phyloP scores from a whole-genome alignment of 1,140 invertebrate species.

The Tribolium madens region DNA sequence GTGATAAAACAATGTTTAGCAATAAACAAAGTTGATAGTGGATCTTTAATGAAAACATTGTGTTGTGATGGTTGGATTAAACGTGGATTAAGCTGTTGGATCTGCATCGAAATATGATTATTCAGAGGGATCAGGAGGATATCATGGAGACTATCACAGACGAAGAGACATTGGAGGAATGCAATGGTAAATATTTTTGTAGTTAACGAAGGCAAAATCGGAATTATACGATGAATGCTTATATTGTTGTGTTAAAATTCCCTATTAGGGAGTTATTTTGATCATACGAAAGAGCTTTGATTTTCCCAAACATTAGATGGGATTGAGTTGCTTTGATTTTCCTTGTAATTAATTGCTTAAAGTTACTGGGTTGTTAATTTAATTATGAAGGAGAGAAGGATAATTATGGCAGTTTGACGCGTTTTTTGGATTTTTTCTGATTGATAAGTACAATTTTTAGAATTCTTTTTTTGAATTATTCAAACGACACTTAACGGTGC shows the following conservation, averaged over 20 bases:
- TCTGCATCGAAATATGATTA: background rate
- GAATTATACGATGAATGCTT: background rate
- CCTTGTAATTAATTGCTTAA: no score
- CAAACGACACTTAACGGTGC: slow-evolving; percentile 34
- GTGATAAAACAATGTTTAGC: background rate
- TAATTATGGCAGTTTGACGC: background rate
- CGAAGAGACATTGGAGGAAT: background rate
- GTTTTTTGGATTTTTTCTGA: background rate
- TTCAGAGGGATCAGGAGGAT: background rate
- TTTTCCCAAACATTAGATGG: background rate
- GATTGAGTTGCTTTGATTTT: background rate
- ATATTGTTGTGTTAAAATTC: background rate
- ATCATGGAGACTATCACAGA: background rate
- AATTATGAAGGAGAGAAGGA: background rate
- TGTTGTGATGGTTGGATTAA: background rate
- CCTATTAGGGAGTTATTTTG: background rate
- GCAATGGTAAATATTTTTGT: background rate
- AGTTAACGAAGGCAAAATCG: background rate
- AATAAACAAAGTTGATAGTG: background rate
- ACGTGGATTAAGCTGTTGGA: background rate
- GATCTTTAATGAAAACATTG: background rate
- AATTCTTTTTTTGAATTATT: slow-evolving; percentile 23
- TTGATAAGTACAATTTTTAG: background rate
- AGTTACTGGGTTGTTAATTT: background rate
- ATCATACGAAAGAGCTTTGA: background rate